Conservation (phyloP, 2,797 vertebrate genomes). For the Helicolenus hilgendorfi region DNA sequence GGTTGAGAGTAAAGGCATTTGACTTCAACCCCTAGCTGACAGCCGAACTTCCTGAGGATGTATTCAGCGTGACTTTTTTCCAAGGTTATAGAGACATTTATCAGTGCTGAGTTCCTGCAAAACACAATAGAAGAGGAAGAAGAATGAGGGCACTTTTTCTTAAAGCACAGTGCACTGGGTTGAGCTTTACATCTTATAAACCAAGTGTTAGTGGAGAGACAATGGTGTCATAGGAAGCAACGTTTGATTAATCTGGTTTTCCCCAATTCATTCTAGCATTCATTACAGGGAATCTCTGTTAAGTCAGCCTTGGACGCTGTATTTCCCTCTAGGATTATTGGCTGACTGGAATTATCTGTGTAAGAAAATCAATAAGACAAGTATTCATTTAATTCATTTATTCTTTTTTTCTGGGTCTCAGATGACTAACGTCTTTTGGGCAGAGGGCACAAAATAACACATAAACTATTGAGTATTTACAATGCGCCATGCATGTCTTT, state of each 20-base stretch:
- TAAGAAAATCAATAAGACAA: constrained; percentile 44
- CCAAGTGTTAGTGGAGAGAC: neutral
- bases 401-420: constrained; percentile 10
- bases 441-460: constrained; percentile 5
- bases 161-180: constrained; percentile 41
- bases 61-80: constrained; percentile 76
- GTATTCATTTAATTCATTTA: constrained; percentile 9
- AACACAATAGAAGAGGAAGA: constrained; percentile 72
- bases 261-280: neutral
- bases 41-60: constrained; percentile 54
- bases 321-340: constrained; percentile 12
- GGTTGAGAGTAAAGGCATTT: constrained; percentile 47
- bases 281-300: neutral
- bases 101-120: constrained; percentile 59
- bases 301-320: neutral
- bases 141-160: constrained; percentile 41
- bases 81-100: constrained; percentile 78
- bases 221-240: neutral
- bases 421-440: neutral
- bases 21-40: constrained; percentile 61
- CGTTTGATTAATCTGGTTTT: constrained; percentile 10
- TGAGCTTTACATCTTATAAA: constrained; percentile 29
- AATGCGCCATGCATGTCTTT: neutral
- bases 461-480: constrained; percentile 22
- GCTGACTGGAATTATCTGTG: constrained; percentile 15